Conservation (phyloP, 2,113 vertebrate genomes). For the Equus przewalskii region DNA sequence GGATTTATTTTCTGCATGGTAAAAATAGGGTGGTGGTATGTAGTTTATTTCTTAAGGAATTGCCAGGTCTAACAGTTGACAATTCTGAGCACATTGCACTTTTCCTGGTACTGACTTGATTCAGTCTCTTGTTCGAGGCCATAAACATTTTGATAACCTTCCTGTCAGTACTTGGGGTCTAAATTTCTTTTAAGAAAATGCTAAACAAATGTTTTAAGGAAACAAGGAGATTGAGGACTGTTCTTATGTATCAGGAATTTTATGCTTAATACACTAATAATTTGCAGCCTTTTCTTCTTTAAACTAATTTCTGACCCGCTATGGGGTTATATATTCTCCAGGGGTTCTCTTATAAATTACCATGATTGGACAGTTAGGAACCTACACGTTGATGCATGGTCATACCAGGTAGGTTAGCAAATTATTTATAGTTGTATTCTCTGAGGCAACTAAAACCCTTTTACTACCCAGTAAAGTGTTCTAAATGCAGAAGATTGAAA, state of each 20-base stretch:
- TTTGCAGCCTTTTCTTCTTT: conserved; percentile 14
- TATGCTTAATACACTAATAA: not conserved
- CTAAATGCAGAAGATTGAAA: conserved; percentile 34
- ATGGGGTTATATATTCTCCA: not conserved
- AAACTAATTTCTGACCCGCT: conserved; percentile 36
- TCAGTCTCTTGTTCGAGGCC: conserved; percentile 22
- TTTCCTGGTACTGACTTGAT: conserved; percentile 11
- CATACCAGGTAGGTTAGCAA: conserved; percentile 38
- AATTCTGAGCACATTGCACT: not conserved
- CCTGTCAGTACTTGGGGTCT: not conserved
- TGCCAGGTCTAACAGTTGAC: not conserved
- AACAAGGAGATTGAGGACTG: not conserved
- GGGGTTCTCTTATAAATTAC: not conserved
- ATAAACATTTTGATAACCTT: conserved; percentile 68
- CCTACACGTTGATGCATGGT: not conserved
- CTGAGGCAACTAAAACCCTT: not conserved
- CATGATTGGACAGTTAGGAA: conserved; percentile 36
- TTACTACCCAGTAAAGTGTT: not conserved
- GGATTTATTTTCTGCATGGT: conserved; percentile 17
- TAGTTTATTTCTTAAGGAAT: conserved; percentile 27
- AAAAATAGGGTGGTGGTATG: not conserved
- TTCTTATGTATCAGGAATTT: not conserved
- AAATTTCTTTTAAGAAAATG: conserved; percentile 51
- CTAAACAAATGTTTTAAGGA: conserved; percentile 42
- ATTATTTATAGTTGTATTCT: conserved; percentile 47